phyloP scores from a whole-genome alignment of 2,888 invertebrate genomes.

The Fragum whitleyi region DNA sequence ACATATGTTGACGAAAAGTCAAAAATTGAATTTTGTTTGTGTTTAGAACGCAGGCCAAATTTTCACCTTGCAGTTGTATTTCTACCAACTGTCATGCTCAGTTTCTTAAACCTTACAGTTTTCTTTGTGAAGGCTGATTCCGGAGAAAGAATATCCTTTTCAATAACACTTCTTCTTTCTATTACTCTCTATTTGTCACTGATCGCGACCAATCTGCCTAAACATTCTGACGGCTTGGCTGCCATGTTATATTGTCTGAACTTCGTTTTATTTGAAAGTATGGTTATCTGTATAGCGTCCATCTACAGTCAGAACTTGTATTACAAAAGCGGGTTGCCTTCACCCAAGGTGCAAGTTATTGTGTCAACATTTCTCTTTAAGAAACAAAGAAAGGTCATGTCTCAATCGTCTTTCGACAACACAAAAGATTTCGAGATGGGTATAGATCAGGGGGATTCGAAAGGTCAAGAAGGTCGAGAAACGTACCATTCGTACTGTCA shows the following conservation, averaged over 20 bases:
- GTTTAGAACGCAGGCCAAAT: not conserved
- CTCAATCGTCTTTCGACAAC: not conserved
- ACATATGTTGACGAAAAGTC: not conserved
- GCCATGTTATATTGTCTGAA: slow-evolving; percentile 36
- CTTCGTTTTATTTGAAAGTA: slow-evolving; percentile 28
- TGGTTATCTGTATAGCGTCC: slow-evolving; percentile 24
- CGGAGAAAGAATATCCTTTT: slow-evolving; percentile 45
- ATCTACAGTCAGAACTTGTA: slow-evolving; percentile 3
- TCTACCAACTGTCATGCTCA: slow-evolving; percentile 27
- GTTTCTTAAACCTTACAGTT: slow-evolving; percentile 36
- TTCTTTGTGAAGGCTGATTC: slow-evolving; percentile 35
- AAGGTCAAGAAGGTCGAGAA: not conserved
- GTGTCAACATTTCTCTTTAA: not conserved
- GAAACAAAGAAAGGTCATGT: not conserved
- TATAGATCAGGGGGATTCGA: not conserved
- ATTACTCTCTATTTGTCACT: slow-evolving; percentile 37
- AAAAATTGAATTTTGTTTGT: not conserved
- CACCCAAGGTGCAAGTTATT: not conserved
- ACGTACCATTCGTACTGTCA: not conserved
- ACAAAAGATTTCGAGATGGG: not conserved
- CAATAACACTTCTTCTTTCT: slow-evolving; percentile 37
- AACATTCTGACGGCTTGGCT: slow-evolving; percentile 38
- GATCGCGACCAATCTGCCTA: slow-evolving; percentile 29
- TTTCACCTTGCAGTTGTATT: slow-evolving; percentile 20
- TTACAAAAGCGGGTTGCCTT: not conserved